These are phyloP conservation scores for Drosophila tani DNA, from an alignment of 1,140 invertebrate genomes.

Conservation along the genomic window DNA sequence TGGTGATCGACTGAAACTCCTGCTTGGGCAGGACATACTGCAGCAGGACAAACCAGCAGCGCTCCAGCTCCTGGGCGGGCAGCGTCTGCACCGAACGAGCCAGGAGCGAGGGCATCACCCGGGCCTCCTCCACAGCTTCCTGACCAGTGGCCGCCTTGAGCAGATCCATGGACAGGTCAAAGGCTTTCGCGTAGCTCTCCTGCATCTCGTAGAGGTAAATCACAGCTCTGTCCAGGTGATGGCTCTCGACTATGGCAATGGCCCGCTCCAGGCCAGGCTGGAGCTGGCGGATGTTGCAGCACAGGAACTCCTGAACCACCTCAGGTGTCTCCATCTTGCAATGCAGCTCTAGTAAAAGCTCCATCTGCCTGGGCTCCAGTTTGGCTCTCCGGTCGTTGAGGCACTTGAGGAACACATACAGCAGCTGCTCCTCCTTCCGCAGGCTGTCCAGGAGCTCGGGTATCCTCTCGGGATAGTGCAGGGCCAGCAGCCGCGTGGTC, in stretches of 20 bases:
- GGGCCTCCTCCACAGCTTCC: constrained; percentile 34
- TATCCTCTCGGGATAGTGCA: constrained; percentile 85
- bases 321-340: constrained; percentile 87
- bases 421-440: constrained; percentile 82
- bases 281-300: constrained; percentile 27
- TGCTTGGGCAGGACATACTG: constrained; percentile 78
- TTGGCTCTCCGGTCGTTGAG: constrained; percentile 87
- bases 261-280: constrained; percentile 81
- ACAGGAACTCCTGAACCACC: constrained; percentile 73
- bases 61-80: constrained; percentile 80
- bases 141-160: constrained; percentile 51
- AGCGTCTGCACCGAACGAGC: constrained; percentile 83
- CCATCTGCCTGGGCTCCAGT: constrained; percentile 86
- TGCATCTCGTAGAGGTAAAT: constrained; percentile 85
- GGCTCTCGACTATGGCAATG: constrained; percentile 83
- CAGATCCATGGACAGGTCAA: constrained; percentile 84
- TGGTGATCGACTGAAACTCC: constrained; percentile 78
- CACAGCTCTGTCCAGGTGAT: constrained; percentile 81
- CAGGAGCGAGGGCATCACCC: constrained; percentile 82
- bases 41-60: constrained; percentile 85
- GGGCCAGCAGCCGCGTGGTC: constrained; percentile 86
- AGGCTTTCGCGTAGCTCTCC: constrained; percentile 85
- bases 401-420: constrained; percentile 88
- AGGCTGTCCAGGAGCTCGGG: constrained; percentile 83
- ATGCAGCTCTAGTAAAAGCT: constrained; percentile 89